Evolutionary conservation across 2,113 vertebrate genomes (phyloP), one percentile per base, ranked within the genome.

Genomic region (Oncorhynchus tshawytscha): DNA sequence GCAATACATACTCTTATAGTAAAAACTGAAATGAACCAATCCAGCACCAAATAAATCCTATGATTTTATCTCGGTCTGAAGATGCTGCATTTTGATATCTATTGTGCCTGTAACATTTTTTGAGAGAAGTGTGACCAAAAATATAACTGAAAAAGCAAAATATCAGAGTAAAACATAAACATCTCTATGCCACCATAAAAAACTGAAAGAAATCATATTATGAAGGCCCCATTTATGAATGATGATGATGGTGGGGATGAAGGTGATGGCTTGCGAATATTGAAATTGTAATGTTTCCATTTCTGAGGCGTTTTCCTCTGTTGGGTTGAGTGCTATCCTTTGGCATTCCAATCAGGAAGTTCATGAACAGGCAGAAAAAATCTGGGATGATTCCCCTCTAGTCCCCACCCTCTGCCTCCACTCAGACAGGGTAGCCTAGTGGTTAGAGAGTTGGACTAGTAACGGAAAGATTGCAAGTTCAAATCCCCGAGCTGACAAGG

Each of bases 321-420:
- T 86, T 81, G 77, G 72, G 73, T 80, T 76, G 72, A 83, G 81
- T 78, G 54, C 71, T 25, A 69, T 84, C 79, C 72, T 79, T 82
- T 86, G 77, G 75, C 85, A 82, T 86, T 90, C 88, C 82, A 88
- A 86, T 88, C 83, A 86, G 83, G 76, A 73, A 79, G 87, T 85
- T 88, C 83, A 86, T 81, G 78, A 73, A 79, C 73, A 87, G 85
- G 84, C 74, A 54, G 73, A 84, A 72, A 84, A 71, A 67, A 73
- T 67, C 75, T 64, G n/a, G 74, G 54, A 82, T 71, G 82, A 84
- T 81, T 87, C 84, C 74, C 72, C 68, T 27, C 34, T 73, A 77
- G 34, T 88, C 72, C 29, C 77, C 25, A 48, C 34, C 27, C 7
- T 39, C 29, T 34, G 66, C 29, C 1, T 4, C 12, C 34, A 24